Evolutionary conservation across 2,797 vertebrate species (phyloP).

Genomic region (Silurus lanzhouensis): DNA sequence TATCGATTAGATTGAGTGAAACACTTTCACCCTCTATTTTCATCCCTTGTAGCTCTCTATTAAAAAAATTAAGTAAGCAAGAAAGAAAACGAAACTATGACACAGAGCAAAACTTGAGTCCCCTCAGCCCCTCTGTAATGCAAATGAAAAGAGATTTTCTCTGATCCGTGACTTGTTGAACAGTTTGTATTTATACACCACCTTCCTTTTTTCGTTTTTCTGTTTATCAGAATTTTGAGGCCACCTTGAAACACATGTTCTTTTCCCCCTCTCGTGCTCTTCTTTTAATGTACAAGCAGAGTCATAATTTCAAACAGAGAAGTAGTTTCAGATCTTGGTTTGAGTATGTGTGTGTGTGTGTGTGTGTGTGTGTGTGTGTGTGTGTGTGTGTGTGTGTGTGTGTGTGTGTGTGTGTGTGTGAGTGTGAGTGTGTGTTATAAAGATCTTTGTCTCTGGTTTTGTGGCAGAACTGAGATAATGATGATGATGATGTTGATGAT

Average conservation of each 20-base stretch:
- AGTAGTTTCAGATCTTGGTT: background rate
- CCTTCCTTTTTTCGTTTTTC: constrained; percentile 3
- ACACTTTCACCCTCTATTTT: background rate
- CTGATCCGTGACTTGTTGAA: background rate
- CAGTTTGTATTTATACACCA: constrained; percentile 14
- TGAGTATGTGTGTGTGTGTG: background rate
- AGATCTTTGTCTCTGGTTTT: constrained; percentile 68
- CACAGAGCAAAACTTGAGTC: constrained; percentile 46
- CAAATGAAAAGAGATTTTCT: constrained; percentile 52
- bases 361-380: background rate
- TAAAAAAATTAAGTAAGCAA: constrained; percentile 40
- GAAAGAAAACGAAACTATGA: constrained; percentile 59
- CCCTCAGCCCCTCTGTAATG: constrained; percentile 33
- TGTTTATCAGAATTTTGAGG: constrained; percentile 4
- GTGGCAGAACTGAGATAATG: constrained; percentile 60
- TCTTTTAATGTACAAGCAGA: constrained; percentile 1
- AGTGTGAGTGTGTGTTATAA: constrained; percentile 38
- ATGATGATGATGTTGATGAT: constrained; percentile 55
- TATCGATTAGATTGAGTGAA: background rate
- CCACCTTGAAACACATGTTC: constrained; percentile 27
- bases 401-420: background rate
- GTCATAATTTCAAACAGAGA: constrained; percentile 8
- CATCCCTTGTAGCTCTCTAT: constrained; percentile 40
- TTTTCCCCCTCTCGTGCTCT: background rate
- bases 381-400: background rate